Evolutionary conservation across 1,140 invertebrate species (phyloP).

Genomic region (Drosophila truncata): DNA sequence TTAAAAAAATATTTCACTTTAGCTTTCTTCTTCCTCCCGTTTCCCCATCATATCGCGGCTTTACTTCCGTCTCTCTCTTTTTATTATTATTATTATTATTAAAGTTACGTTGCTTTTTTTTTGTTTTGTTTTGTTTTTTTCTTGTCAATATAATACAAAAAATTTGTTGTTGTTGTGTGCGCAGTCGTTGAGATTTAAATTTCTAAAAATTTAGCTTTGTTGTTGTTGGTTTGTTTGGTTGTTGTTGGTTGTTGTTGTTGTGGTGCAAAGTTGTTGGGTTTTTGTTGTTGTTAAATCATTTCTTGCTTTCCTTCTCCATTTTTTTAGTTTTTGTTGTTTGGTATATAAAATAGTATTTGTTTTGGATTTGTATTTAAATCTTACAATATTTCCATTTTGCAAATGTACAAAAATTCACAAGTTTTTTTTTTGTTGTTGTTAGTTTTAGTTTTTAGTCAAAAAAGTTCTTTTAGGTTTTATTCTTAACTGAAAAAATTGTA

Average conservation of each 20-base stretch:
- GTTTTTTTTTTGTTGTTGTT: conserved; percentile 18
- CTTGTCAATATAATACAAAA: conserved; percentile 74
- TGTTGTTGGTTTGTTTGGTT: conserved; percentile 49
- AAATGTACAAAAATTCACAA: conserved; percentile 64
- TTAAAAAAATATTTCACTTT: conserved; percentile 76
- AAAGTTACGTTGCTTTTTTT: conserved; percentile 46
- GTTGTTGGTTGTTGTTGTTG: conserved; percentile 36
- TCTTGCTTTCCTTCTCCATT: conserved; percentile 1
- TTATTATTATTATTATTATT: conserved; percentile 23
- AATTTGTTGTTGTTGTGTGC: conserved; percentile 79
- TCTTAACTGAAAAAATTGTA: conserved; percentile 18
- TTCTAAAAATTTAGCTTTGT: conserved; percentile 50
- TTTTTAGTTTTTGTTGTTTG: conserved; percentile 25
- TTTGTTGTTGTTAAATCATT: conserved; percentile 39
- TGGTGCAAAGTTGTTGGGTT: conserved; percentile 40
- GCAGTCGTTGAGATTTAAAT: conserved; percentile 79
- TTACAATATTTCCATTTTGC: conserved; percentile 37
- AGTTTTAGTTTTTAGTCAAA: conserved; percentile 22
- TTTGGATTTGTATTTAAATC: conserved; percentile 27
- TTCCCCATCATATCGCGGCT: conserved; percentile 6
- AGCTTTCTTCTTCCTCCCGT: conserved; percentile 31
- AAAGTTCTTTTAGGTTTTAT: conserved; percentile 7
- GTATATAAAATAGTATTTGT: conserved; percentile 56
- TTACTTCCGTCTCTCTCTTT: conserved; percentile 2
- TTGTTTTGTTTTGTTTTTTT: conserved; percentile 11